Conservation (phyloP, 2,113 vertebrate species). For the Acanthochromis polyacanthus region DNA sequence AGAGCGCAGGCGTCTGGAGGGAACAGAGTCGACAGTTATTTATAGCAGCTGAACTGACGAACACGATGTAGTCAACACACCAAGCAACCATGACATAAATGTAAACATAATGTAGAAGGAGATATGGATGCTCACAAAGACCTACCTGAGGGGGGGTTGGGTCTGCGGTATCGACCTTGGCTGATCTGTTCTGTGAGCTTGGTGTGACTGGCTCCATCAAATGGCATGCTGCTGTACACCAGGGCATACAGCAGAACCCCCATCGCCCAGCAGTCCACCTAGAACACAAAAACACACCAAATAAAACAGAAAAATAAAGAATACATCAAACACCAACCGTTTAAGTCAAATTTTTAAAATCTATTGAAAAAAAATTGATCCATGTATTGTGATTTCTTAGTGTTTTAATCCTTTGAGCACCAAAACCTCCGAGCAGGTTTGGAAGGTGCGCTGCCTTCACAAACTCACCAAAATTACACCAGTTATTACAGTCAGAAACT, state of each 20-base stretch:
- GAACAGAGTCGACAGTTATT: constrained; percentile 44
- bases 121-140: background rate
- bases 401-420: too few relatives aligned
- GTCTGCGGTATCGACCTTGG: constrained; percentile 81
- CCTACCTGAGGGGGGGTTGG: constrained; percentile 83
- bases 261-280: constrained; percentile 89
- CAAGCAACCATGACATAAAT: background rate
- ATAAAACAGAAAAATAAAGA: too few relatives aligned
- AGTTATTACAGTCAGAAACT: too few relatives aligned
- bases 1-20: constrained; percentile 83
- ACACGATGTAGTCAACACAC: background rate
- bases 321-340: too few relatives aligned
- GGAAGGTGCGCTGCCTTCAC: too few relatives aligned
- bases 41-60: constrained; percentile 6
- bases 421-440: too few relatives aligned
- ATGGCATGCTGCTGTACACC: constrained; percentile 87
- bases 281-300: constrained; percentile 25
- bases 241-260: constrained; percentile 86
- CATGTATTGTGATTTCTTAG: too few relatives aligned
- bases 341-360: too few relatives aligned
- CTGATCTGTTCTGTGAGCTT: constrained; percentile 84
- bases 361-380: too few relatives aligned
- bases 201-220: constrained; percentile 81
- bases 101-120: background rate
- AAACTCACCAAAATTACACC: too few relatives aligned